These are phyloP conservation scores for Amazona guildingii DNA, from an alignment of 2,113 vertebrate species.

Conservation along the genomic window DNA sequence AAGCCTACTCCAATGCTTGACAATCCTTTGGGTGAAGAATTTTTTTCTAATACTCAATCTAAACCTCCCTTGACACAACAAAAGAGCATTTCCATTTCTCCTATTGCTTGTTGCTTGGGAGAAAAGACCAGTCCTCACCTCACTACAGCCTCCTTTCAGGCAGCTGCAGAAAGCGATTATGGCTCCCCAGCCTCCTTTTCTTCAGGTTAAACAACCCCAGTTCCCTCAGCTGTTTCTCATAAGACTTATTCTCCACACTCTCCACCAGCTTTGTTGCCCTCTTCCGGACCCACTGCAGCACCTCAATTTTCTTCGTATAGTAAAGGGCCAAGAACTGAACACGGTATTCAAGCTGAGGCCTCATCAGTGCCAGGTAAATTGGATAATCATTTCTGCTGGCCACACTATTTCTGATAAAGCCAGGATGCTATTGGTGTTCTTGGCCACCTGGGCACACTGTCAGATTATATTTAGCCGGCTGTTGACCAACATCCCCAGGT, in stretches of 20 bases:
- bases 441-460: background rate
- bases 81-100: background rate
- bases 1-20: background rate
- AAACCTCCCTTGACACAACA: background rate
- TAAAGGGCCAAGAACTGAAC: background rate
- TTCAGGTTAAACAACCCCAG: background rate
- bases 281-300: background rate
- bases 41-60: background rate
- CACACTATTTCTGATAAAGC: background rate
- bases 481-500: background rate
- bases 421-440: background rate
- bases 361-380: background rate
- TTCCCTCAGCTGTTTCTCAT: background rate
- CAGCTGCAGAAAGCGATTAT: background rate
- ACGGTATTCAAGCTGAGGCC: fast-evolving
- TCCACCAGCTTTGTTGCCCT: background rate
- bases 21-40: background rate
- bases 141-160: background rate
- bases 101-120: background rate
- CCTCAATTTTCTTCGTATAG: background rate
- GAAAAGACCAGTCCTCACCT: background rate
- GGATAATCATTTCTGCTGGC: background rate
- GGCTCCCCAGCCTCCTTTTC: background rate
- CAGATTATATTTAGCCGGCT: background rate
- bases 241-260: background rate